Evolutionary conservation across 1,140 invertebrate species (phyloP).

Genomic region (Zaprionus vittiger): DNA sequence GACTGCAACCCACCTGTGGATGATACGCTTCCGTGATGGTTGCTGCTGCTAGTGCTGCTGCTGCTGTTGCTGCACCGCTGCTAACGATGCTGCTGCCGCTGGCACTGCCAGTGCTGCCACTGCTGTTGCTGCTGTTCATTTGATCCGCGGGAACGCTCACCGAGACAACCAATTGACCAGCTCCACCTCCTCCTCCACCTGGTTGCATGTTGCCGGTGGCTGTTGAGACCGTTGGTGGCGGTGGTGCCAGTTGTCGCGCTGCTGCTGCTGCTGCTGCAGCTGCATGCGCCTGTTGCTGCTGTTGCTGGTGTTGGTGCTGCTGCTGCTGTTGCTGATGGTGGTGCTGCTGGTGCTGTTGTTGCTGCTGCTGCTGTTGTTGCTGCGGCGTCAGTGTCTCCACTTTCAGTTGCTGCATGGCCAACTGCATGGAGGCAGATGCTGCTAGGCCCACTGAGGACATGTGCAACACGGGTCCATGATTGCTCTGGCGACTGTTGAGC

Average conservation of each 20-base stretch:
- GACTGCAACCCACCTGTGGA: constrained; percentile 87
- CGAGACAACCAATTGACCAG: constrained; percentile 22
- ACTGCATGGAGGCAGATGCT: constrained; percentile 21
- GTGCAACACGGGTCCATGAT: constrained; percentile 40
- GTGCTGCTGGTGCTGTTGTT: constrained; percentile 28
- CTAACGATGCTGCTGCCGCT: constrained; percentile 50
- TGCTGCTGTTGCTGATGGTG: constrained; percentile 84
- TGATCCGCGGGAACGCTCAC: constrained; percentile 46
- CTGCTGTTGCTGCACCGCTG: constrained; percentile 14
- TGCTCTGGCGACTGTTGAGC: constrained; percentile 45
- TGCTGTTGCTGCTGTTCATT: constrained; percentile 22
- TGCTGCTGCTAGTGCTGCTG: constrained; percentile 48
- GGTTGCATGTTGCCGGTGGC: constrained; percentile 15
- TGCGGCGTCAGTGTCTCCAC: constrained; percentile 75
- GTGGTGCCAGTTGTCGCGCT: constrained; percentile 13
- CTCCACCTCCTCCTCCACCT: neutral
- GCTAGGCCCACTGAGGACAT: constrained; percentile 30
- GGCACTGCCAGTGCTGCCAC: constrained; percentile 10
- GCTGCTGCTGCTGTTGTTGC: constrained; percentile 42
- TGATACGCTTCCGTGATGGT: constrained; percentile 91
- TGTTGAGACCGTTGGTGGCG: constrained; percentile 21
- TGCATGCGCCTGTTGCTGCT: constrained; percentile 84
- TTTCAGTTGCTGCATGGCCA: constrained; percentile 69
- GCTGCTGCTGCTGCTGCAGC: constrained; percentile 84
- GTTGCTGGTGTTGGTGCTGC: constrained; percentile 52